A percentile compares a stretch with the other conserved stretches of the same genome.
Conservation (phyloP, 2,797 vertebrate genomes). For the Lithobates pipiens region DNA sequence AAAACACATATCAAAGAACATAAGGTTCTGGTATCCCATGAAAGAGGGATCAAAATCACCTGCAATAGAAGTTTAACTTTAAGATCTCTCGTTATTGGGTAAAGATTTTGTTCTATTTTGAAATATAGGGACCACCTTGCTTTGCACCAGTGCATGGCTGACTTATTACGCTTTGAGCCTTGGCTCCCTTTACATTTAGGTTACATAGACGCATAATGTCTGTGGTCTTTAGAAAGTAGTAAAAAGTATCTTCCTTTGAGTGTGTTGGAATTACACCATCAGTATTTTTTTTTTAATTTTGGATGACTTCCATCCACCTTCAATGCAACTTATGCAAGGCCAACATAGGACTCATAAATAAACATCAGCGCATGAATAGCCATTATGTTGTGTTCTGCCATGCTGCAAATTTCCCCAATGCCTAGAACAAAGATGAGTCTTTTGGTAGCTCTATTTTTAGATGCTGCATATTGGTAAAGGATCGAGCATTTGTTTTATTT, state of each 20-base stretch:
- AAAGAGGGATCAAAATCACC: no score
- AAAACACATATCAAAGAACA: no score
- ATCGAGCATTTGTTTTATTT: slow-evolving; percentile 33
- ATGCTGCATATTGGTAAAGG: slow-evolving; percentile 34
- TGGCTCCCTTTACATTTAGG: no score
- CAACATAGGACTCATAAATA: not conserved
- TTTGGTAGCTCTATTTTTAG: slow-evolving; percentile 50
- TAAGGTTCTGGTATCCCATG: no score
- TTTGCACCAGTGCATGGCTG: no score
- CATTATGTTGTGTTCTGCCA: slow-evolving; percentile 41
- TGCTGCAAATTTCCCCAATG: slow-evolving; percentile 28
- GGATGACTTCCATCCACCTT: not conserved
- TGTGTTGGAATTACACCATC: not conserved
- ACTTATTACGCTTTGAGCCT: no score
- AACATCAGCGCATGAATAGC: slow-evolving; percentile 32
- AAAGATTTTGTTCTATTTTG: no score
- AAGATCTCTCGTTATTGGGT: no score
- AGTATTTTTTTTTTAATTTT: not conserved
- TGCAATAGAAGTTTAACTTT: no score
- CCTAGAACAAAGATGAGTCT: slow-evolving; percentile 44
- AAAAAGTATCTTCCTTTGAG: slow-evolving; percentile 1
- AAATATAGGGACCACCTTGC: no score
- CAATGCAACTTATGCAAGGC: not conserved
- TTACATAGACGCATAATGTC: no score
- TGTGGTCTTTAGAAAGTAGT: not conserved